Percentiles rank a stretch among this genome's conserved stretches.
Evolutionary conservation across 2,888 invertebrate species (phyloP).

Genomic region (Chrysolina oricalcia): DNA sequence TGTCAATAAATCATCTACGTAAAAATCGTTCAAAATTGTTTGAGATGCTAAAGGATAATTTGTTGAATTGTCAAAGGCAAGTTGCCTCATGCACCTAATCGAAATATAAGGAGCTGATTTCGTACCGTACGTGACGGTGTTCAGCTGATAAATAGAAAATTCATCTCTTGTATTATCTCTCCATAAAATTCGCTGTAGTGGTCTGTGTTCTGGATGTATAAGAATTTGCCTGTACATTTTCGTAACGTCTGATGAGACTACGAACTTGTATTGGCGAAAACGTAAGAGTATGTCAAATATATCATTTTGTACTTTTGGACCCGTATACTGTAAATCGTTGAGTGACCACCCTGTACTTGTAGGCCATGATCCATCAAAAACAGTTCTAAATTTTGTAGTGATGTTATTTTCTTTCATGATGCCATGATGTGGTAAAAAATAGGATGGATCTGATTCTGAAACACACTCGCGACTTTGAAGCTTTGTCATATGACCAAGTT

Average conservation of each 20-base stretch:
- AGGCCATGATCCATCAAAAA: conserved; percentile 21
- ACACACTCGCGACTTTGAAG: not conserved
- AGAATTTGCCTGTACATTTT: conserved; percentile 37
- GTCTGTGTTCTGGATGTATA: conserved; percentile 23
- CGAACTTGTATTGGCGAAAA: conserved; percentile 33
- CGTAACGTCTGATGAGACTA: conserved; percentile 34
- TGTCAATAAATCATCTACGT: conserved; percentile 34
- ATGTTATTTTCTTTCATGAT: conserved; percentile 12
- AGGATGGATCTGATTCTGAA: not conserved
- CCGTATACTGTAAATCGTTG: conserved; percentile 26
- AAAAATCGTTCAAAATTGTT: conserved; percentile 30
- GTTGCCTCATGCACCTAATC: conserved; percentile 30
- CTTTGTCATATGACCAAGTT: conserved; percentile 42
- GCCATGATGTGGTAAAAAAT: conserved; percentile 26
- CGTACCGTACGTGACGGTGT: conserved; percentile 40
- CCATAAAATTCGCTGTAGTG: conserved; percentile 36
- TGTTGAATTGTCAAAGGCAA: conserved; percentile 25
- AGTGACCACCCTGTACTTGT: conserved; percentile 12
- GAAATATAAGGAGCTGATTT: conserved; percentile 37
- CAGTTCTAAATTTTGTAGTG: conserved; percentile 27
- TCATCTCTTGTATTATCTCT: conserved; percentile 29
- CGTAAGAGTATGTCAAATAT: conserved; percentile 28
- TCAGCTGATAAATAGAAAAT: conserved; percentile 30
- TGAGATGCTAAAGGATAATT: conserved; percentile 20
- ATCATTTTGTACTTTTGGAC: conserved; percentile 33